phyloP scores from a whole-genome alignment of 2,888 invertebrate genomes.

The Escarpia spicata region DNA sequence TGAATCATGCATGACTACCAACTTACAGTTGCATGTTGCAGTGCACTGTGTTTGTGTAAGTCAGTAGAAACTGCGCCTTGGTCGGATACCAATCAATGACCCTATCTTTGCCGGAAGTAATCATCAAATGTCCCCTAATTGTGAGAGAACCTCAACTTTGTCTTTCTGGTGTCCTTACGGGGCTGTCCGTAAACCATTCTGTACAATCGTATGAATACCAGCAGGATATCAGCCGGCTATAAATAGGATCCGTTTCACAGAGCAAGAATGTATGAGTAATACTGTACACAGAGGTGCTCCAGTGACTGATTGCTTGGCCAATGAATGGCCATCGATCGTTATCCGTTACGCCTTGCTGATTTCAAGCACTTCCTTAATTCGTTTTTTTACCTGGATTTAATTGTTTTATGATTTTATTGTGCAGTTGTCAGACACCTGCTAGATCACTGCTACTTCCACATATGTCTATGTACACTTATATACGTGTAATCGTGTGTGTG shows the following conservation, averaged over 20 bases:
- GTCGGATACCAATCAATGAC: background rate
- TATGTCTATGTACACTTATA: background rate
- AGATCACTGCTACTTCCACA: background rate
- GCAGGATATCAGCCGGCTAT: background rate
- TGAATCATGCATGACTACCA: background rate
- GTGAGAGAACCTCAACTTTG: background rate
- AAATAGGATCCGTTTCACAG: background rate
- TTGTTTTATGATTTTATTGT: background rate
- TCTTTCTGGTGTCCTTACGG: background rate
- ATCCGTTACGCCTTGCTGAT: background rate
- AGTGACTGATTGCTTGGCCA: background rate
- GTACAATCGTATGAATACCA: background rate
- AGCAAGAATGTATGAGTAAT: slow-evolving; percentile 13
- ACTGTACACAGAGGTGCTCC: background rate
- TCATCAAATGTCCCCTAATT: background rate
- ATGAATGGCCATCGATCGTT: background rate
- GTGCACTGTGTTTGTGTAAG: background rate
- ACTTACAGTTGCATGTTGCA: background rate
- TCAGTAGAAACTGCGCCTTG: background rate
- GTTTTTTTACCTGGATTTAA: background rate
- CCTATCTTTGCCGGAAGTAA: background rate
- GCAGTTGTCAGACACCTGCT: background rate
- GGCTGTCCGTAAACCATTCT: background rate
- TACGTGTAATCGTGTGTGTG: background rate
- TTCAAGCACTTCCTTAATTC: background rate